Base-by-base conservation (phyloP, 2,797 vertebrate species). In the Bucorvus abyssinicus region DNA sequence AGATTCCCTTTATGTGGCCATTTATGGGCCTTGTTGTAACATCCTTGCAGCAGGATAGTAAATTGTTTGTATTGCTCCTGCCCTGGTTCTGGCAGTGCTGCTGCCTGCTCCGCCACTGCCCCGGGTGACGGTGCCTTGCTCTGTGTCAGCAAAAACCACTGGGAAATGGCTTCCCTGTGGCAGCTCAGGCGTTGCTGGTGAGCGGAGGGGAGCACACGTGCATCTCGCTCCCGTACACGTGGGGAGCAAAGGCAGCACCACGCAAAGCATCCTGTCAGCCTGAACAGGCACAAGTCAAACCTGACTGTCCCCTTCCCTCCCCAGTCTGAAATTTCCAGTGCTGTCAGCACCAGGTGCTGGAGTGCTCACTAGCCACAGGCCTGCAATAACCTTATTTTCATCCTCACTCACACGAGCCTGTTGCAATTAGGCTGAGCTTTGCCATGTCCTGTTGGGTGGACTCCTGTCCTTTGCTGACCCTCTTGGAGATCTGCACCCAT, bases 301-400 rank as follows among this genome's bases (percentile, higher is more conserved):
- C 8, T n/a, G 60, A 5, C 2, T 15, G 2, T 2, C 0, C 19
- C 15, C 2, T 4, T 0, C 34, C 0, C 16, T 20, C 3, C 2
- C 4, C 3, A 70, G 49, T 5, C 19, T 42, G 44, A 63, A 52
- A 19, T 34, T 71, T 10, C 21, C 21, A 10, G 16, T 3, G 30
- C 40, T 34, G 24, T 26, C 9, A 44, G 49, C 44, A 44, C 21
- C 34, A 29, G 12, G 15, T 6, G 2, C 38, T 5, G 7, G 22
- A 49, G 20, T 0, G 0, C 36, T 69, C 34, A 19, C 15, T 9
- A 61, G 19, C 61, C 30, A 1, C 0, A 2, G 17, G 10, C 8
- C 42, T 68, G 55, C 69, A 55, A 6, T 4, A 40, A 27, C 6
- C 34, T 27, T 3, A 9, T 57, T 63, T 40, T 67, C 57, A 36